Evolutionary conservation across 2,888 invertebrate species (phyloP).

Genomic region (Athalia rosae): DNA sequence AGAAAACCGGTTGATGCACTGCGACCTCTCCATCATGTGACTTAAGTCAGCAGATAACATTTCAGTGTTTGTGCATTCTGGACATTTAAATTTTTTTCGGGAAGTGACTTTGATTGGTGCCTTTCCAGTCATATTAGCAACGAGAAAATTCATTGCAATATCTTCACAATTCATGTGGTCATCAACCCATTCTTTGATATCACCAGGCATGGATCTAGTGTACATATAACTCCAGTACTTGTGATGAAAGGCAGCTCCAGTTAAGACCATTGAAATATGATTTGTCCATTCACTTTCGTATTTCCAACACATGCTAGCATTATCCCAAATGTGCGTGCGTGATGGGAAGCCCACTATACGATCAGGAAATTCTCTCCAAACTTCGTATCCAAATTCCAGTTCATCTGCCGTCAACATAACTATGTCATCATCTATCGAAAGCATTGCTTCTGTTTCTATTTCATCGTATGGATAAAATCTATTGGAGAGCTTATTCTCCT

Average conservation of each 20-base stretch:
- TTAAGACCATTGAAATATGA: constrained; percentile 95
- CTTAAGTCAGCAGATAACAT: constrained; percentile 94
- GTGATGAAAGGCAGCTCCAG: constrained; percentile 97
- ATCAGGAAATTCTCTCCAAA: constrained; percentile 98
- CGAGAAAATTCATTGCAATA: constrained; percentile 98
- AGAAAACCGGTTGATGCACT: constrained; percentile 87
- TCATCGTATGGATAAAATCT: constrained; percentile 96
- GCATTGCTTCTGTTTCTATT: constrained; percentile 96
- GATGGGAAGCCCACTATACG: constrained; percentile 97
- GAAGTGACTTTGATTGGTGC: constrained; percentile 96
- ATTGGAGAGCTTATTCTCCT: constrained; percentile 95
- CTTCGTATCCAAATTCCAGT: constrained; percentile 94
- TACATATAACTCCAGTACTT: constrained; percentile 98
- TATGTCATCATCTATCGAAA: constrained; percentile 97
- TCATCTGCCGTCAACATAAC: constrained; percentile 97
- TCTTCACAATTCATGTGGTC: constrained; percentile 98
- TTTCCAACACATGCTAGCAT: constrained; percentile 88
- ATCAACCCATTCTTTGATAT: constrained; percentile 93
- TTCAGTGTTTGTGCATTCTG: constrained; percentile 94
- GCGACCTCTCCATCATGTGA: constrained; percentile 94
- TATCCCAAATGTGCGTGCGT: constrained; percentile 95
- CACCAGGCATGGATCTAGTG: constrained; percentile 89
- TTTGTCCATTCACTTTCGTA: constrained; percentile 99
- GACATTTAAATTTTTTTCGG: constrained; percentile 97
- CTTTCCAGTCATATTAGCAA: constrained; percentile 94